A percentile compares a stretch with the other conserved stretches of the same genome.
Evolutionary conservation across 2,797 vertebrate genomes (phyloP).

Genomic region (Rhyacichthys aspro): DNA sequence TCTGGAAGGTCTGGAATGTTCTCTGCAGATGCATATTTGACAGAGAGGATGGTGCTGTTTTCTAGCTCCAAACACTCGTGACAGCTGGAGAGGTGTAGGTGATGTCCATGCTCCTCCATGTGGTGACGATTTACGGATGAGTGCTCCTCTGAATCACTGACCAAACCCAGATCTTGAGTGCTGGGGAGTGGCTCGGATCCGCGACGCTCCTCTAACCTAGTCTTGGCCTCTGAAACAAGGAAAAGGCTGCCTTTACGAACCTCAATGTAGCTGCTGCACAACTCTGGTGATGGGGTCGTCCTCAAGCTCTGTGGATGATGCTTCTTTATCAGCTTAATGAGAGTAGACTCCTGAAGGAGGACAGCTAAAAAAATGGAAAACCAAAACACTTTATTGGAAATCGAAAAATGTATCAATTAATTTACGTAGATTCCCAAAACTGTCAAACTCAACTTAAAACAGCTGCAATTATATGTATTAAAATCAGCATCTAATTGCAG

Average conservation of each 20-base stretch:
- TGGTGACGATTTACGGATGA: conserved; percentile 65
- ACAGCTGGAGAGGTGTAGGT: conserved; percentile 92
- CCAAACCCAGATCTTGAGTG: conserved; percentile 14
- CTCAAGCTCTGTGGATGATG: conserved; percentile 31
- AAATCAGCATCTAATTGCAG: too few relatives aligned
- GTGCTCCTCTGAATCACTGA: conserved; percentile 34
- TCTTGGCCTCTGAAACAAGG: conserved; percentile 27
- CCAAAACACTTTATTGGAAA: not conserved
- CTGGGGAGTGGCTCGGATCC: conserved; percentile 56
- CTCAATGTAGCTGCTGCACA: conserved; percentile 6
- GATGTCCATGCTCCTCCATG: conserved; percentile 76
- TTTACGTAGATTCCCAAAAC: too few relatives aligned
- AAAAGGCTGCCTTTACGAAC: conserved; percentile 52
- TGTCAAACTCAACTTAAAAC: too few relatives aligned
- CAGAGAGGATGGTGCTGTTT: conserved; percentile 91
- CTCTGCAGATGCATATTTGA: conserved; percentile 89
- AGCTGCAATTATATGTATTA: too few relatives aligned
- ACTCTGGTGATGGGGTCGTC: not conserved
- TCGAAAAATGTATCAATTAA: too few relatives aligned
- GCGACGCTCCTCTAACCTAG: conserved; percentile 45
- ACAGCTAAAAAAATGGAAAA: conserved; percentile 79
- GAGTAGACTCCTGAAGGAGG: conserved; percentile 77
- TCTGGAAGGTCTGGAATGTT: conserved; percentile 89
- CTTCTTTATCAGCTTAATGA: conserved; percentile 72
- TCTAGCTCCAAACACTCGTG: conserved; percentile 92